Base-by-base conservation (phyloP, 2,888 invertebrate species). In the Steinernema scapterisci region DNA sequence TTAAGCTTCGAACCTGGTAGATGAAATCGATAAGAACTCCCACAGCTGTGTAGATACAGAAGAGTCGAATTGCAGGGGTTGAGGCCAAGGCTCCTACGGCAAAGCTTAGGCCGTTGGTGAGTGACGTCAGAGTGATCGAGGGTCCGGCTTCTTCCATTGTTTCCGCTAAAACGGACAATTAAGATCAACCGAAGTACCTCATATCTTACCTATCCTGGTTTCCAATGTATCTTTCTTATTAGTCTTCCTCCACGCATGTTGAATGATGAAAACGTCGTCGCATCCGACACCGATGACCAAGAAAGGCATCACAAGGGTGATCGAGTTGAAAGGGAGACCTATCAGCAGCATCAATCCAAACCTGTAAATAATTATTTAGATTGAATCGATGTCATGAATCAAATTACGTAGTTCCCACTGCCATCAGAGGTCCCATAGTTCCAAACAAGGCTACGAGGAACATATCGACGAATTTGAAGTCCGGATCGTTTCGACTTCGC, bases 241-340 rank as follows among this genome's bases (percentile, higher is more conserved):
- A 1, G 81, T 82, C 63, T 80, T 81, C 21, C 82, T 38, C 79
- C 81, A 82, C 0, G 83, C 82, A 51, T 84, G 84, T 43, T 83
- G 81, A 44, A 83, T 82, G 38, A 84, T 83, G 78, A 84, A 84
- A 23, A 82, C 83, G 75, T 84, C 84, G 48, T 84, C 84, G 54
- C 54, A 56, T 9, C 84, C 84, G 7, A 84, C 82, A 19, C 82
- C 83, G 52, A 84, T 83, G 63, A 84, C 83, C 9, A 84, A 72
- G 71, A 84, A 84, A 9, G 84, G 84, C 83, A 84, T 83, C n/a
- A 84, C 82, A 11, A 84, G 71, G 11, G 80, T 78, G 71, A 84
- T 84, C 3, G 84, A 82, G 73, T 82, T 83, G 80, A 84, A 83
- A 2, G 82, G 82, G 1, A 80, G 46, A 0, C 83, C 84, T 31